Base-by-base conservation (phyloP, 2,113 vertebrate species). In the Coryphaenoides rupestris region DNA sequence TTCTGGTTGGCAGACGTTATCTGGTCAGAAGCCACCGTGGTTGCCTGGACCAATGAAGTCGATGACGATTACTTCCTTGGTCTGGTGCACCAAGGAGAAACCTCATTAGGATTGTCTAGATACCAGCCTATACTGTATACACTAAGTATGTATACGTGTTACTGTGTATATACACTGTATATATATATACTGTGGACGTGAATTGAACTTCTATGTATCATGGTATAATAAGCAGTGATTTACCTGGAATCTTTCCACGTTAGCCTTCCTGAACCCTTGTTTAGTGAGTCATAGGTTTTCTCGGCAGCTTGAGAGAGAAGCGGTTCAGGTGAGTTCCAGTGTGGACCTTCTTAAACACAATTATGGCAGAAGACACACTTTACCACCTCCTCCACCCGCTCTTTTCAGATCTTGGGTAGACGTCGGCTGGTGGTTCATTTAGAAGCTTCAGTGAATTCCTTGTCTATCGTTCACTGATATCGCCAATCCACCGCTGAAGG, bases 21-120 rank as follows among this genome's bases (percentile, higher is more conserved):
- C 69, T 70, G 22, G 0, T 2, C 1, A 0, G 10, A 0, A 12
- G 22, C 5, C 19, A 71, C 1, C 1, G 50, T 2, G 4, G 21
- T 63, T 23, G 75, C 67, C 49, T 4, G 2, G 17, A 90, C 40
- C n/a, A 21, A 9, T 57, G 52, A 69, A 87, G 15, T 83, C 68
- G 67, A 47, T 52, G 24, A 88, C 69, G n/a, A 84, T n/a, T 4
- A 19, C 89, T 90, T 53, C 89, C 89, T n/a, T 47, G 26, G 0
- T 3, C 89, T 90, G 64, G 66, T 4, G 78, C 61, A 64, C 0
- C 63, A 28, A 72, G 49, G 9, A n/a, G n/a, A n/a, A 40, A 12
- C 9, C 33, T 40, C 33, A 40, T 40, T 7, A 2, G 2, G 33
- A 12, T 12, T 40, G 33, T 40, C 9, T 45, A 1, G 23, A 24